Evolutionary conservation across 1,140 invertebrate genomes (phyloP).

Genomic region (Rhizoglyphus robini): DNA sequence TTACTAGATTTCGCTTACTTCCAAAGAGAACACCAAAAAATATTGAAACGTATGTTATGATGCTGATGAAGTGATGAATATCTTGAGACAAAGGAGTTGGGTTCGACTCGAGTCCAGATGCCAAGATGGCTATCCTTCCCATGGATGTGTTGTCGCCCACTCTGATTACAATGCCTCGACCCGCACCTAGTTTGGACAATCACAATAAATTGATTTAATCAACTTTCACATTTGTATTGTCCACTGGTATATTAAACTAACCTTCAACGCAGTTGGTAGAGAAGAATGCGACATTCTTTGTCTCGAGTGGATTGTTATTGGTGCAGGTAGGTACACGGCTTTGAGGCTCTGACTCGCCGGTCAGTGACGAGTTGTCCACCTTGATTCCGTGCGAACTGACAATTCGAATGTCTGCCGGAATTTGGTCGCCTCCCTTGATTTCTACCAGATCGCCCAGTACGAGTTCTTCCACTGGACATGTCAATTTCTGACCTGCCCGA

Average conservation of each 20-base stretch:
- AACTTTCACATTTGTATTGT: too few species aligned
- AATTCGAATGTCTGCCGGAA: conserved; percentile 31
- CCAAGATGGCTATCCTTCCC: conserved; percentile 90
- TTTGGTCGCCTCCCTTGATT: conserved; percentile 62
- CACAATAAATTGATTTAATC: not conserved
- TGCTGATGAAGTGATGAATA: conserved; percentile 96
- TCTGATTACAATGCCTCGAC: conserved; percentile 82
- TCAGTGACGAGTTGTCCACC: conserved; percentile 32
- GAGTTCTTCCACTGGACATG: conserved; percentile 58
- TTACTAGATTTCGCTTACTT: conserved; percentile 51
- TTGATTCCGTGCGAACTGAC: conserved; percentile 42
- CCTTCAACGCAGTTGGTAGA: conserved; percentile 39
- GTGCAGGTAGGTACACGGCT: conserved; percentile 32
- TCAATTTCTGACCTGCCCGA: conserved; percentile 81
- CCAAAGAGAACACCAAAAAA: conserved; percentile 34
- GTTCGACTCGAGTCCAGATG: conserved; percentile 83
- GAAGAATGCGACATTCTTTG: conserved; percentile 39
- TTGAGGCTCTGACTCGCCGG: conserved; percentile 52
- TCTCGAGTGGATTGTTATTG: conserved; percentile 38
- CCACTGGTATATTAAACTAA: conserved; percentile 51
- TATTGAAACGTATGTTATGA: conserved; percentile 71
- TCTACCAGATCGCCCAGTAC: conserved; percentile 66
- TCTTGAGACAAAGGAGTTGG: conserved; percentile 45
- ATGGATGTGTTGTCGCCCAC: conserved; percentile 94
- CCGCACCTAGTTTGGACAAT: conserved; percentile 29